Evolutionary conservation across 2,888 invertebrate genomes (phyloP), one percentile per base, ranked within the genome.

Genomic region (Meta bourneti): DNA sequence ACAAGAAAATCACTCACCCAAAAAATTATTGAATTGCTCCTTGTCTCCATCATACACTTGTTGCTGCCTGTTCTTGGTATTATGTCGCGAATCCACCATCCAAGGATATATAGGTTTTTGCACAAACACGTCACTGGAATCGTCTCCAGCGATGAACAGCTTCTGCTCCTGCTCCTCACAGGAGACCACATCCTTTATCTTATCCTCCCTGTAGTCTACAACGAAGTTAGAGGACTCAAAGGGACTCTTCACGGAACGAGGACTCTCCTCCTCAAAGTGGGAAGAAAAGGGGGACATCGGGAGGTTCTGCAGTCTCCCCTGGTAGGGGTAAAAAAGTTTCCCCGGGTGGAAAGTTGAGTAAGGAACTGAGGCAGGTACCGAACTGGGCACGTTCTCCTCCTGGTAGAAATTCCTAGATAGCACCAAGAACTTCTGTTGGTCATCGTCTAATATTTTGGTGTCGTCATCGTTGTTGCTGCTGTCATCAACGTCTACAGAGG

Each of bases 51-150:
- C 86, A 54, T 70, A 77, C 11, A 70, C 20, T 70, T 72, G 75
- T n/a, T 82, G 81, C 48, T 91, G 86, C n/a, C 75, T 79, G 48
- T 69, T 84, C 54, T 83, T 92, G 16, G 84, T 83, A 79, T 91
- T 84, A 61, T 92, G 84, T 61, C 88, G 20, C 8, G 91, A 79
- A 80, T 92, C 91, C 51, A 92, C 81, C 92, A 92, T 92, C 92
- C 92, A 92, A 9, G 92, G 92, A 20, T 80, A 92, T 11, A 92
- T 92, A 34, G 92, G 71, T 61, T 88, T 91, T 20, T 72, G 71
- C 71, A 72, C 19, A 71, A 72, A 90, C n/a, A 52, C 77, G 69
- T 91, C 91, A 51, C 69, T 51, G 72, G 77, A 52, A 7, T 75
- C 88, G 16, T 90, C 86, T 34, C 49, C 51, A 20, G 78, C 49